phyloP scores from a whole-genome alignment of 2,888 invertebrate genomes.

The Aphidoletes aphidimyza region DNA sequence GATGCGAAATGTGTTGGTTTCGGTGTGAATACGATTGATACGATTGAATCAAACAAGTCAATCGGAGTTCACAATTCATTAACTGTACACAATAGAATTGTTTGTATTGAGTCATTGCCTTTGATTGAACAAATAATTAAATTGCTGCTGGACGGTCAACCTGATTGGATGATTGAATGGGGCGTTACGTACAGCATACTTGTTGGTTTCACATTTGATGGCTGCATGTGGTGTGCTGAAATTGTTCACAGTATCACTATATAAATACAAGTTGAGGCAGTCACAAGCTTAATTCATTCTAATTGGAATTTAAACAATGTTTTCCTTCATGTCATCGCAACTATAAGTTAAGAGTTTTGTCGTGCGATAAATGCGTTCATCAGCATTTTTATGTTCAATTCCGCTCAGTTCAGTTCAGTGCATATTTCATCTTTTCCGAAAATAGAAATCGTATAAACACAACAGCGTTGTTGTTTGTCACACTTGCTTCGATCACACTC shows the following conservation, averaged over 20 bases:
- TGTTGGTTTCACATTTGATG: too few relatives aligned
- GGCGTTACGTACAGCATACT: too few relatives aligned
- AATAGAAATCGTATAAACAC: not conserved
- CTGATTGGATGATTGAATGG: not conserved
- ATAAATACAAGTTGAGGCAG: too few relatives aligned
- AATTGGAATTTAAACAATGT: not conserved
- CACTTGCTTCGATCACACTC: not conserved
- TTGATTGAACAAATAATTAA: not conserved
- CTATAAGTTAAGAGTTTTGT: not conserved
- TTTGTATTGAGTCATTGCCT: not conserved
- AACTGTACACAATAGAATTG: not conserved
- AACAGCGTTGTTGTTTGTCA: not conserved
- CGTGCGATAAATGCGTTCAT: too few relatives aligned
- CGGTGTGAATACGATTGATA: not conserved
- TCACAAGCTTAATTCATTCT: constrained; percentile 8
- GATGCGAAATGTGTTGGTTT: too few relatives aligned
- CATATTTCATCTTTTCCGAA: too few relatives aligned
- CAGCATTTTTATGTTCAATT: not conserved
- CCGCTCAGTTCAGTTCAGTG: too few relatives aligned
- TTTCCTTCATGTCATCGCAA: not conserved
- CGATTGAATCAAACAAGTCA: not conserved
- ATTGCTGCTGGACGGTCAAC: not conserved
- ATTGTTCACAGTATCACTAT: too few relatives aligned
- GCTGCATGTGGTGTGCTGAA: too few relatives aligned
- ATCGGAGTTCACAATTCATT: constrained; percentile 28